phyloP scores from a whole-genome alignment of 2,797 vertebrate species.

The Acanthis flammea region DNA sequence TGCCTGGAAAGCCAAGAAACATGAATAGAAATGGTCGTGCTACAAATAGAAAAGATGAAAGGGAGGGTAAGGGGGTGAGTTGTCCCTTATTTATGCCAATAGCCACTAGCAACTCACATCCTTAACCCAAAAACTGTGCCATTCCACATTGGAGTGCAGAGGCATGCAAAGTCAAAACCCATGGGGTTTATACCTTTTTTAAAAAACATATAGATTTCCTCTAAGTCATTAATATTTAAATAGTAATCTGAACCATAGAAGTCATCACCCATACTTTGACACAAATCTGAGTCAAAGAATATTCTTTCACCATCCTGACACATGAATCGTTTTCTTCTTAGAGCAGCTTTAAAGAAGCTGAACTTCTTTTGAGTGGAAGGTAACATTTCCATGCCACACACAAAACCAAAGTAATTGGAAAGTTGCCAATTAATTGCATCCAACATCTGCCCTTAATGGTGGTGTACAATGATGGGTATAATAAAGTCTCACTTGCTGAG shows the following conservation, averaged over 20 bases:
- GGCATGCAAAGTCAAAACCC: not conserved
- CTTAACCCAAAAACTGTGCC: not conserved
- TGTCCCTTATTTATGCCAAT: not conserved
- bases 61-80: not conserved
- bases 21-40: not conserved
- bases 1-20: not conserved
- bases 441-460: not conserved
- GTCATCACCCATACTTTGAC: not conserved
- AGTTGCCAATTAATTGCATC: not conserved
- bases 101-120: not conserved
- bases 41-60: not conserved
- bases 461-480: not conserved
- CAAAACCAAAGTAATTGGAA: constrained; percentile 11
- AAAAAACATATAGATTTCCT: not conserved
- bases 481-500: not conserved
- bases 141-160: not conserved
- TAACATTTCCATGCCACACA: not conserved
- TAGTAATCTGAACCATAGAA: not conserved
- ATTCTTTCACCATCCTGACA: not conserved
- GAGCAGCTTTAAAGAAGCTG: not conserved
- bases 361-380: not conserved
- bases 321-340: not conserved
- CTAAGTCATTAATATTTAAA: constrained; percentile 13
- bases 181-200: not conserved
- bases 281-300: not conserved